phyloP scores from a whole-genome alignment of 2,797 vertebrate species.

The Gallirallus australis region DNA sequence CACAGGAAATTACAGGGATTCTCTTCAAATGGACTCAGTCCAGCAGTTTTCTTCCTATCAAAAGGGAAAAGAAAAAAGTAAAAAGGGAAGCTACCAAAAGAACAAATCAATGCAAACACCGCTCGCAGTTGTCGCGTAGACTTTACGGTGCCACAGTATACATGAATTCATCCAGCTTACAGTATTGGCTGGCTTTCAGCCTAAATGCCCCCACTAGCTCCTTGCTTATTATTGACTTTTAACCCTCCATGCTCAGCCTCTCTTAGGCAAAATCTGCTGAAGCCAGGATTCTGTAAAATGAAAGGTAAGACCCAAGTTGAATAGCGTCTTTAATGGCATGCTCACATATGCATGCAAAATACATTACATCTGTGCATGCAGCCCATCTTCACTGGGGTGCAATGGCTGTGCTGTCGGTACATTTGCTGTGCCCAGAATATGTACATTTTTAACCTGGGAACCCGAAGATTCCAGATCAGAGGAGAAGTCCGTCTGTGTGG shows the following conservation, averaged over 20 bases:
- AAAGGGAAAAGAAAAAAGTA: background rate
- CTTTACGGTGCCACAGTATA: background rate
- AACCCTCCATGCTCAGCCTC: slow-evolving; percentile 20
- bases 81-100: background rate
- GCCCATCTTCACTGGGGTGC: background rate
- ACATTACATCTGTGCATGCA: background rate
- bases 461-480: background rate
- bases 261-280: slow-evolving; percentile 19
- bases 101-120: background rate
- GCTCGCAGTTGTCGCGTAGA: background rate
- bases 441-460: background rate
- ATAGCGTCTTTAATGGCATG: background rate
- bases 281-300: background rate
- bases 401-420: background rate
- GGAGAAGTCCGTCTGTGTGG: background rate
- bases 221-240: slow-evolving; percentile 13
- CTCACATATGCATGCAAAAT: background rate
- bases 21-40: background rate
- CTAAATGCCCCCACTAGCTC: background rate
- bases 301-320: slow-evolving; percentile 2
- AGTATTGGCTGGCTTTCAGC: background rate
- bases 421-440: background rate
- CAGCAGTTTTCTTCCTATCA: background rate
- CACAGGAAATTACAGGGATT: background rate
- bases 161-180: background rate